These are phyloP conservation scores for Amphiura filiformis DNA, from an alignment of 35 echinoderm and acorn worm genomes.

Conservation along the genomic window DNA sequence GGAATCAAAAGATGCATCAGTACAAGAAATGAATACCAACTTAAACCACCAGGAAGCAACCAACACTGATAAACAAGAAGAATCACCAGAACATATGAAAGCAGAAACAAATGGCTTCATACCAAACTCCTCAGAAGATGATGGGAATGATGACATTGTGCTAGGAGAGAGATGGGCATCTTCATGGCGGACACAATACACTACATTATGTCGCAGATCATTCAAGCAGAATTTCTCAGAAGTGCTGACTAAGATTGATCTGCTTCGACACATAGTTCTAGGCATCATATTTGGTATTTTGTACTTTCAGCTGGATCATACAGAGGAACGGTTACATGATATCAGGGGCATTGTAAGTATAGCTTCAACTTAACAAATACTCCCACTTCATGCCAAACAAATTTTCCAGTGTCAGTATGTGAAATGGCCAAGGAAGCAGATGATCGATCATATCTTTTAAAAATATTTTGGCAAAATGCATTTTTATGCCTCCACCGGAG, in stretches of 20 bases:
- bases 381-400: too few relatives aligned
- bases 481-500: too few relatives aligned
- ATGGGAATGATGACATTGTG: not conserved
- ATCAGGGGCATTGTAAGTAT: conserved; percentile 63
- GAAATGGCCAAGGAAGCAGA: too few relatives aligned
- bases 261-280: conserved; percentile 34
- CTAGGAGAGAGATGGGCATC: conserved; percentile 53
- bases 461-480: too few relatives aligned
- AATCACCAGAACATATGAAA: not conserved
- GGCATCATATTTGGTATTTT: conserved; percentile 46
- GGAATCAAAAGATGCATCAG: not conserved
- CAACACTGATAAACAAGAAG: not conserved
- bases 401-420: too few relatives aligned
- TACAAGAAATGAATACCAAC: not conserved
- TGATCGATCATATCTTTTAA: too few relatives aligned
- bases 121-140: not conserved
- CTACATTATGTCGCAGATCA: conserved; percentile 38
- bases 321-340: conserved; percentile 39
- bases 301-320: conserved; percentile 47
- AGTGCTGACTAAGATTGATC: conserved; percentile 43
- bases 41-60: too few relatives aligned
- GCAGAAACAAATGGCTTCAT: not conserved
- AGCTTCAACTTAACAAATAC: too few relatives aligned
- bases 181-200: conserved; percentile 40
- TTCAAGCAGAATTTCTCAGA: conserved; percentile 49